Conservation (phyloP, 2,113 vertebrate genomes). For the Antigone vipio region DNA sequence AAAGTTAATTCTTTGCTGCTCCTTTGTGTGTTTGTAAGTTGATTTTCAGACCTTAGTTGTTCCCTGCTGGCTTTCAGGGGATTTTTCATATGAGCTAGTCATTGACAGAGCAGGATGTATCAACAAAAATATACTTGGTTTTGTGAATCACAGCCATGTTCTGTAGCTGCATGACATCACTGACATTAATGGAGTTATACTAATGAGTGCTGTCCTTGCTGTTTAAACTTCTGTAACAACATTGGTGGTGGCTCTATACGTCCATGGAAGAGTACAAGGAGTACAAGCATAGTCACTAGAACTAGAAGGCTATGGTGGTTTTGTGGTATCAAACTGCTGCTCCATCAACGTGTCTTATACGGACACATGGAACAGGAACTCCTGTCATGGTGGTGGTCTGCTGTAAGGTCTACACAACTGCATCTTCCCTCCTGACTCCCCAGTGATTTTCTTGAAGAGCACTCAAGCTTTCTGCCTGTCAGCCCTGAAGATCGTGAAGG, state of each 20-base stretch:
- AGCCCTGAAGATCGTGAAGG: background rate
- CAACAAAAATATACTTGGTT: background rate
- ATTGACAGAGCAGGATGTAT: background rate
- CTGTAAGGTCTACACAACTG: background rate
- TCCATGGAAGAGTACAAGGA: background rate
- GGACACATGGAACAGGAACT: background rate
- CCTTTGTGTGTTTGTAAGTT: background rate
- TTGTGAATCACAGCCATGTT: background rate
- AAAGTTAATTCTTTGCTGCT: background rate
- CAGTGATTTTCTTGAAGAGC: background rate
- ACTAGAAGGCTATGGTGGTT: background rate
- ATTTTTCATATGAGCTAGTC: background rate
- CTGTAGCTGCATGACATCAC: background rate
- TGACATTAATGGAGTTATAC: background rate
- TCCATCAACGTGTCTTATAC: background rate
- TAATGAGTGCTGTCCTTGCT: background rate
- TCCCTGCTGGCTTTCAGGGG: background rate
- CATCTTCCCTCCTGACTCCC: background rate
- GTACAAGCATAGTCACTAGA: background rate
- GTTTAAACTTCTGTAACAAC: background rate
- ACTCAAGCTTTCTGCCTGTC: background rate
- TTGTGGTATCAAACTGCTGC: background rate
- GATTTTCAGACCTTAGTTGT: background rate
- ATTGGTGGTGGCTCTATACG: background rate
- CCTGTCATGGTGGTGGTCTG: background rate